phyloP scores from a whole-genome alignment of 2,113 vertebrate species.

The Eupsittula cactorum region DNA sequence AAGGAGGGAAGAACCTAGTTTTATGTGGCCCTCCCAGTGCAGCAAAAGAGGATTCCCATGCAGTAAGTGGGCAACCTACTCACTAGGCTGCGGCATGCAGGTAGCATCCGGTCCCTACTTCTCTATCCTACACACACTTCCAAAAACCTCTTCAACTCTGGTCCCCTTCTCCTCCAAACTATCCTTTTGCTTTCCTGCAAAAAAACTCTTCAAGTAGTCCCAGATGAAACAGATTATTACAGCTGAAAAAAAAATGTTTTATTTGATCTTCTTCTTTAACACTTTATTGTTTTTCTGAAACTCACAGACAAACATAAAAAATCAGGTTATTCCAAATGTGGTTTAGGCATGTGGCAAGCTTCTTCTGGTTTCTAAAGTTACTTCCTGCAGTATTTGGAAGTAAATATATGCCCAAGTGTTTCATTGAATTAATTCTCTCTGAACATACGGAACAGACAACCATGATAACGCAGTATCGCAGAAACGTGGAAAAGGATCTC shows the following conservation, averaged over 20 bases:
- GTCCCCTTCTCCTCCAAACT: not conserved
- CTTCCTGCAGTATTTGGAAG: not conserved
- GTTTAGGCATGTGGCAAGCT: not conserved
- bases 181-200: not conserved
- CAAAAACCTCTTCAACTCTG: not conserved
- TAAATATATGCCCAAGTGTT: not conserved
- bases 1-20: not conserved
- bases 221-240: not conserved
- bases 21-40: not conserved
- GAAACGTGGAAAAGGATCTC: not conserved
- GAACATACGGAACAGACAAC: not conserved
- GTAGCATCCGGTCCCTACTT: not conserved
- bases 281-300: not conserved
- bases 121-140: not conserved
- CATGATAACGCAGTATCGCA: fast-evolving
- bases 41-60: not conserved
- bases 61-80: not conserved
- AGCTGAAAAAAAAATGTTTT: not conserved
- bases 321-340: not conserved
- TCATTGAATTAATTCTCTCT: not conserved
- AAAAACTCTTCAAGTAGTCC: not conserved
- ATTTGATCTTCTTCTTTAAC: not conserved
- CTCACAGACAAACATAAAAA: not conserved
- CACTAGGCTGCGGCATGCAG: not conserved
- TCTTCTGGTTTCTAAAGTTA: not conserved